phyloP scores from a whole-genome alignment of 2,113 vertebrate genomes.

The Cercocebus atys region DNA sequence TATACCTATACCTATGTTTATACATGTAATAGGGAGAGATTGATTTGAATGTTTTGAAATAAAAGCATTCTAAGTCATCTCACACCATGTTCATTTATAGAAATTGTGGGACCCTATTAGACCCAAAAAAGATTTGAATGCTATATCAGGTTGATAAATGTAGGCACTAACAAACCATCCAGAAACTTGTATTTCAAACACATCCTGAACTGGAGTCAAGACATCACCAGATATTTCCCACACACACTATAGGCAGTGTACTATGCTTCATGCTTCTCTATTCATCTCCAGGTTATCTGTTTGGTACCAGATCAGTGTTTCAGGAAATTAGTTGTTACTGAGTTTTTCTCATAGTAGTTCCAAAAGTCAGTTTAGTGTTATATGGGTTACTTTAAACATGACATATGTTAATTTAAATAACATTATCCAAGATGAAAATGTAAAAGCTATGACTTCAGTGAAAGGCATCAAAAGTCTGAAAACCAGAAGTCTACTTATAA shows the following conservation, averaged over 20 bases:
- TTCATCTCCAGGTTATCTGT: background rate
- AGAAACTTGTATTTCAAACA: conserved; percentile 20
- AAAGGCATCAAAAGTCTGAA: background rate
- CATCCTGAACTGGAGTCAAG: background rate
- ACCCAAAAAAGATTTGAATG: background rate
- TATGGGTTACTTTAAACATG: background rate
- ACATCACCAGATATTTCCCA: conserved; percentile 1
- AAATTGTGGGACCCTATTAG: background rate
- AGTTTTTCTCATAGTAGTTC: conserved; percentile 47
- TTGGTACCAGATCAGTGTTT: conserved; percentile 24
- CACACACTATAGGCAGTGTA: background rate
- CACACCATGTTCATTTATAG: background rate
- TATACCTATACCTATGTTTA: background rate
- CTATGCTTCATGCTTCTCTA: background rate
- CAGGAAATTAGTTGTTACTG: conserved; percentile 27
- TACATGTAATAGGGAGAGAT: background rate
- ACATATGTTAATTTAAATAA: conserved; percentile 12
- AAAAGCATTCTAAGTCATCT: conserved; percentile 36
- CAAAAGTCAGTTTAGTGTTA: conserved; percentile 46
- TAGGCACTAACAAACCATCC: background rate
- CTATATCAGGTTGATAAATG: background rate
- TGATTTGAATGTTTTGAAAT: background rate
- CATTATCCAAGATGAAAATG: conserved; percentile 29
- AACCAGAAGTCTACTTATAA: conserved; percentile 42
- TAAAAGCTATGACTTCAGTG: background rate